These are phyloP conservation scores for Latrodectus elegans DNA, from an alignment of 2,888 invertebrate genomes.

Conservation along the genomic window DNA sequence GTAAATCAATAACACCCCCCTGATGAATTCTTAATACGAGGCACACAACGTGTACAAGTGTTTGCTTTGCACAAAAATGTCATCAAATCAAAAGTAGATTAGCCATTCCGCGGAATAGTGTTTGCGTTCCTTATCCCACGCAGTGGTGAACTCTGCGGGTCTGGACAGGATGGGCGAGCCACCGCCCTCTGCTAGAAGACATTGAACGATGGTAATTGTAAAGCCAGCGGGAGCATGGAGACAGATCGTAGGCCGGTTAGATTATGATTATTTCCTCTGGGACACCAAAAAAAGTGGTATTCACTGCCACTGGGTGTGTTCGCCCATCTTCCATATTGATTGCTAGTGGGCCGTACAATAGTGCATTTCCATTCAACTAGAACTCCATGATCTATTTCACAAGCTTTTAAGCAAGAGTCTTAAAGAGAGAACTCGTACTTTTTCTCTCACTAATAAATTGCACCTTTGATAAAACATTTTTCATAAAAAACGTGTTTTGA, in stretches of 20 bases:
- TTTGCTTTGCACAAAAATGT: too few relatives aligned
- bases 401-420: background rate
- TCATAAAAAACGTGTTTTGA: too few relatives aligned
- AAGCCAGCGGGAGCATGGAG: constrained; percentile 47
- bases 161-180: constrained; percentile 40
- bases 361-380: background rate
- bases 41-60: too few relatives aligned
- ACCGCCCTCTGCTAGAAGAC: constrained; percentile 49
- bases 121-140: background rate
- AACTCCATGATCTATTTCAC: background rate
- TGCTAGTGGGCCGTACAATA: background rate
- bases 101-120: too few relatives aligned
- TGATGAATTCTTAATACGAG: too few relatives aligned
- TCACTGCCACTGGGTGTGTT: constrained; percentile 63
- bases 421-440: background rate
- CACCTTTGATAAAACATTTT: background rate
- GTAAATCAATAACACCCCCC: too few relatives aligned
- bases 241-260: constrained; percentile 31
- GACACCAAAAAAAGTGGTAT: constrained; percentile 34
- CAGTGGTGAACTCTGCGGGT: background rate
- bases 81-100: too few relatives aligned
- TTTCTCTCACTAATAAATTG: background rate
- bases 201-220: constrained; percentile 64
- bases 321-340: constrained; percentile 44
- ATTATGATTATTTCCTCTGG: constrained; percentile 63